Evolutionary conservation across 2,113 vertebrate species (phyloP).

Genomic region (Tenebrosternarchus preto): DNA sequence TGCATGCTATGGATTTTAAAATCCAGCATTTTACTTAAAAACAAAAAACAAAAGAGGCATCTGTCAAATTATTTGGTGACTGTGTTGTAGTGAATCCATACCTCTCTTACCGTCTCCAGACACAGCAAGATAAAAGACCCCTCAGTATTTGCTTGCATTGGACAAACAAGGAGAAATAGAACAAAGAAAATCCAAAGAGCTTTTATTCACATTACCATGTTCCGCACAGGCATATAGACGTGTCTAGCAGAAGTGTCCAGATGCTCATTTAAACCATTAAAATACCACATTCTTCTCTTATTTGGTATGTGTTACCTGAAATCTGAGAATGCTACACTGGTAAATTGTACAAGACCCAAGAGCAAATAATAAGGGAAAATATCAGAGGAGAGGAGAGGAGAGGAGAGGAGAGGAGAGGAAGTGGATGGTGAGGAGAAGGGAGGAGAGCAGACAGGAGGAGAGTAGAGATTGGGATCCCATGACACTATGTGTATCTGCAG

Average conservation of each 20-base stretch:
- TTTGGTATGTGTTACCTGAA: neutral
- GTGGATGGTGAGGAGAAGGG: no score
- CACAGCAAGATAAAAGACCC: neutral
- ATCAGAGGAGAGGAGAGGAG: neutral
- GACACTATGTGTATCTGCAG: neutral
- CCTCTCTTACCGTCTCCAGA: neutral
- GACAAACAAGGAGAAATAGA: neutral
- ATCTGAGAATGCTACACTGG: neutral
- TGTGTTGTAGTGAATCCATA: neutral
- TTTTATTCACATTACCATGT: conserved; percentile 12
- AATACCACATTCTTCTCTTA: neutral
- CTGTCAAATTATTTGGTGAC: neutral
- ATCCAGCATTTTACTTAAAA: neutral
- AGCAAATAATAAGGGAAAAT: neutral
- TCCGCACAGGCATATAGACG: neutral
- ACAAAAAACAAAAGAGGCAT: neutral
- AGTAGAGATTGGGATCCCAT: neutral
- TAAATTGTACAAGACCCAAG: neutral
- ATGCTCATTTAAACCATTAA: neutral
- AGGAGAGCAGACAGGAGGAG: neutral
- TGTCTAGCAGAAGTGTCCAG: neutral
- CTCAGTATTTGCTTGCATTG: neutral
- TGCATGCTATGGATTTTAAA: neutral
- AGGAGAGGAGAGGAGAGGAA: neutral
- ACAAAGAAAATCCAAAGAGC: neutral